Base-by-base conservation (phyloP, 2,888 invertebrate genomes). In the Pollenia angustigena region DNA sequence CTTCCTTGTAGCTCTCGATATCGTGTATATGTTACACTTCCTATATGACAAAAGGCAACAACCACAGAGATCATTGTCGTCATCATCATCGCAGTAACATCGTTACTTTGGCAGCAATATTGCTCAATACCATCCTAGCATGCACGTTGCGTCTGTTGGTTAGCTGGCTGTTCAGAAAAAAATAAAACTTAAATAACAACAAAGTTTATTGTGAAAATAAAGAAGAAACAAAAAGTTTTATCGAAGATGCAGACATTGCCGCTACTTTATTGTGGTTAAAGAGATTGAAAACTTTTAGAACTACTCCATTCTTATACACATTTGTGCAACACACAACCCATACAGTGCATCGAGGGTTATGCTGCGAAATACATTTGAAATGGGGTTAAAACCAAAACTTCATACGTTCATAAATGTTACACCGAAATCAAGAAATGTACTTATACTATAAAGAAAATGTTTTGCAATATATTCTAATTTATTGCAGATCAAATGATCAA, bases 201-300 rank as follows among this genome's bases (percentile, higher is more conserved):
- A 66, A 42, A 66, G 46, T 66, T 68, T 81, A 58, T 74, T 81
- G 42, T 56, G 4, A 74, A 66, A 66, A 74, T 42, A 62, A 44
- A 6, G 32, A 44, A 68, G 42, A 14, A 66, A 64, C 8, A 23
- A 56, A 71, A 75, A 71, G 60, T 80, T 85, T 85, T 85, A 81
- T 85, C 81, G 81, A 60, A 46, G 72, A 58, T 66, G 52, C 76
- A 81, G 66, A 78, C 76, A 72, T 72, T 85, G 76, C 72, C 81
- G 76, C 81, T 75, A 68, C 60, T 71, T 66, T 81, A 76, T 66
- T 81, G 85, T 48, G 85, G 85, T 81, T 85, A 76, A 75, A 64
- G 62, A 76, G 69, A 56, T 81, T 60, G 48, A 50, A 72, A 85
- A 76, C 46, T 81, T 76, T 81, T 64, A 48, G 40, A 52, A 58